Evolutionary conservation across 1,140 invertebrate genomes (phyloP).

Genomic region (Lasioglossum albipes): DNA sequence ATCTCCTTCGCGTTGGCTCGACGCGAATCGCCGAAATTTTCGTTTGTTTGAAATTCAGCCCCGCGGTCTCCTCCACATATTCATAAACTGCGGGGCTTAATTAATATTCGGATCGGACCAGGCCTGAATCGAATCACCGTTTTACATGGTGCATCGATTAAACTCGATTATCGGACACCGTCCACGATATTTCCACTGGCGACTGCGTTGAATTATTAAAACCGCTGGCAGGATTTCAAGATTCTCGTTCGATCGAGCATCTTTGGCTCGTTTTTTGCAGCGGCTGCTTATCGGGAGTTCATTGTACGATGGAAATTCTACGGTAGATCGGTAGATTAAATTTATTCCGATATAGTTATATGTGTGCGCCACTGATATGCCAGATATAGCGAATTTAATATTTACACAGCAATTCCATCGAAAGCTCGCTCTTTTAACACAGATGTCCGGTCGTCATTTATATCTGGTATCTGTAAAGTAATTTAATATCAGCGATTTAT

Average conservation of each 20-base stretch:
- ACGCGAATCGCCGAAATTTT: not conserved
- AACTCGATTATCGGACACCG: not conserved
- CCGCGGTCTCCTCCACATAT: not conserved
- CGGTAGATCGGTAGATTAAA: no score
- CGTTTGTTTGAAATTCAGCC: not conserved
- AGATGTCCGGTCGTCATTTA: no score
- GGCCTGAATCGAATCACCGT: not conserved
- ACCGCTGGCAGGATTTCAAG: not conserved
- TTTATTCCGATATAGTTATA: no score
- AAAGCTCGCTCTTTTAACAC: no score
- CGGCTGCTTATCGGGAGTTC: no score
- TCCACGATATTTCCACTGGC: not conserved
- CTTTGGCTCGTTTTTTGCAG: no score
- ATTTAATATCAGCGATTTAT: no score
- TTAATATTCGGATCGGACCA: conserved; percentile 5
- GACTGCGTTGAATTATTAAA: not conserved
- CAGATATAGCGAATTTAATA: no score
- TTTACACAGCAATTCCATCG: no score
- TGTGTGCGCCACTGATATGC: no score
- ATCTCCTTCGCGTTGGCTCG: not conserved
- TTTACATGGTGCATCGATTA: not conserved
- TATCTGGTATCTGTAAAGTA: no score
- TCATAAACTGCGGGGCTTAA: not conserved
- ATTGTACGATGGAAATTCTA: no score
- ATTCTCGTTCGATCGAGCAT: not conserved